Conservation (phyloP, 2,888 invertebrate genomes). For the Drosophila yooni region DNA sequence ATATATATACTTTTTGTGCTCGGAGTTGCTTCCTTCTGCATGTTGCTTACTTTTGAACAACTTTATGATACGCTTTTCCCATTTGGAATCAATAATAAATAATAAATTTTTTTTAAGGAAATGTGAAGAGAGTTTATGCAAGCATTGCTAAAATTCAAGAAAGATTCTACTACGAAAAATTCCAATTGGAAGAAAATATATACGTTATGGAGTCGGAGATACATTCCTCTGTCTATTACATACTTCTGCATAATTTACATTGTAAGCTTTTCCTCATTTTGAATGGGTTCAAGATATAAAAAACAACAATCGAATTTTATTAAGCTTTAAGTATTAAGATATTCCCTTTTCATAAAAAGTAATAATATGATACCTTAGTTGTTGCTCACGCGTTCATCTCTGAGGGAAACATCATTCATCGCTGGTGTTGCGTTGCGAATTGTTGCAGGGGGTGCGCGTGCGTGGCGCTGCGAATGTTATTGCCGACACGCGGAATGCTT, state of each 20-base stretch:
- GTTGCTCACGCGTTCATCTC: slow-evolving; percentile 27
- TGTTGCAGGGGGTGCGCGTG: slow-evolving; percentile 51
- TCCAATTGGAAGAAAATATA: background rate
- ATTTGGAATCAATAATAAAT: background rate
- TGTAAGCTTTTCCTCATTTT: background rate
- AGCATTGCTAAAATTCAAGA: background rate
- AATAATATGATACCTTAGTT: background rate
- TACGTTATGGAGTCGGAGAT: background rate
- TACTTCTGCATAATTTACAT: background rate
- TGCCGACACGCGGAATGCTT: slow-evolving; percentile 72
- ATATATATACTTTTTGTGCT: background rate
- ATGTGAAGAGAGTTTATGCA: too few species aligned
- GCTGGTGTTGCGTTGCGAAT: slow-evolving; percentile 49
- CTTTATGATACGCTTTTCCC: background rate
- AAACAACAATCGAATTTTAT: background rate
- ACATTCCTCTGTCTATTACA: background rate
- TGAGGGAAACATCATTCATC: slow-evolving; percentile 7
- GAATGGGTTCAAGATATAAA: background rate
- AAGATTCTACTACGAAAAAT: background rate
- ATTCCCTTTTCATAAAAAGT: background rate
- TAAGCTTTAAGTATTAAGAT: background rate
- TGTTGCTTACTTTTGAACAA: background rate
- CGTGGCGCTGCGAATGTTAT: slow-evolving; percentile 56
- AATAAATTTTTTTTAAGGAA: background rate
- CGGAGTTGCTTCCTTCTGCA: background rate